A percentile compares a stretch with the other conserved stretches of the same genome.
These are phyloP conservation scores for Rhinichthys klamathensis DNA, from an alignment of 2,113 vertebrate species.

Conservation along the genomic window DNA sequence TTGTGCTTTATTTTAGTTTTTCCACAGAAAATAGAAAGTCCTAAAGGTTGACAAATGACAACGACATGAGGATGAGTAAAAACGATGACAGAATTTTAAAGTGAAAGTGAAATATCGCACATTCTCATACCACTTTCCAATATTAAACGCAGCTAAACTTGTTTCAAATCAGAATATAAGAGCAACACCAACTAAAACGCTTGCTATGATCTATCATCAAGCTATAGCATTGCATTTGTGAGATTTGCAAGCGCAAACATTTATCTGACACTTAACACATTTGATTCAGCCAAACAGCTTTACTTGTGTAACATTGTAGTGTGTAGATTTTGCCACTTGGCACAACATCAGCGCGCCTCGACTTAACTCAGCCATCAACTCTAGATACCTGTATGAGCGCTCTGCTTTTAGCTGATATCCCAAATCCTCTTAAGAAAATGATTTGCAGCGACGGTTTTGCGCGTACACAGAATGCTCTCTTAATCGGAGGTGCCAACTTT, in stretches of 20 bases:
- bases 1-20: background rate
- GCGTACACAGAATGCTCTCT: conserved; percentile 4
- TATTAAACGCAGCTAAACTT: background rate
- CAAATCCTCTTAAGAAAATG: conserved; percentile 68
- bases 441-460: conserved; percentile 40
- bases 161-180: background rate
- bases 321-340: conserved; percentile 41
- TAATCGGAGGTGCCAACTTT: conserved; percentile 9
- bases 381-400: conserved; percentile 65
- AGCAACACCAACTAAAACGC: background rate
- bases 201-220: background rate
- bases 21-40: background rate
- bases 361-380: conserved; percentile 62
- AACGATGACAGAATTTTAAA: background rate
- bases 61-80: background rate
- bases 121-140: background rate
- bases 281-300: conserved; percentile 53
- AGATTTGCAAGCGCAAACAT: background rate
- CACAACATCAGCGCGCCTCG: conserved; percentile 62
- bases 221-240: background rate
- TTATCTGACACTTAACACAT: conserved; percentile 46
- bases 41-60: no score
- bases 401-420: conserved; percentile 65
- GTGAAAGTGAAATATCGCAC: background rate
- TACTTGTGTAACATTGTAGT: conserved; percentile 27